A percentile compares a stretch with the other conserved stretches of the same genome.
Evolutionary conservation across 2,113 vertebrate genomes (phyloP).

Genomic region (Cyphomyrus discorhynchus): DNA sequence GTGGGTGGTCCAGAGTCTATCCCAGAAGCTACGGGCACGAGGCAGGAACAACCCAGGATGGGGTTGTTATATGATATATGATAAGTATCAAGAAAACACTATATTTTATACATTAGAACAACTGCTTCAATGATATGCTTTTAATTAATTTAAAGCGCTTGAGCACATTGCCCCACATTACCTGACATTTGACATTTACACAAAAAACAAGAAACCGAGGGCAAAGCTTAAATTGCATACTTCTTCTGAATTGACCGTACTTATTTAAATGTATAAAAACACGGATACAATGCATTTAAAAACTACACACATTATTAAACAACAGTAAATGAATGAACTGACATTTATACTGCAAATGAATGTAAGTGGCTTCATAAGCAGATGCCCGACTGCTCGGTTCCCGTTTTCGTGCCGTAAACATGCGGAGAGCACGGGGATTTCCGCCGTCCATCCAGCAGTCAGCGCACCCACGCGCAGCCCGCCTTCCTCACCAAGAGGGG

Average conservation of each 20-base stretch:
- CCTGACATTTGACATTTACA: too few relatives aligned
- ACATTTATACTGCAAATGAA: background rate
- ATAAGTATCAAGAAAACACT: too few relatives aligned
- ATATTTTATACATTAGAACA: too few relatives aligned
- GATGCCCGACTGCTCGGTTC: background rate
- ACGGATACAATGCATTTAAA: background rate
- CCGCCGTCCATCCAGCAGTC: background rate
- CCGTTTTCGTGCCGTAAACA: background rate
- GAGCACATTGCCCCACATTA: too few relatives aligned
- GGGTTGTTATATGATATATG: too few relatives aligned
- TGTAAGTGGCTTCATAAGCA: background rate
- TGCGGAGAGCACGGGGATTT: slow-evolving; percentile 16
- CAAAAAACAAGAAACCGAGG: background rate
- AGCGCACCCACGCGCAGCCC: background rate
- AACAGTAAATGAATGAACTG: background rate
- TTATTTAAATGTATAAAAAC: background rate
- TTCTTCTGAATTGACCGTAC: background rate
- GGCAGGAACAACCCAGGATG: too few relatives aligned
- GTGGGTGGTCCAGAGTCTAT: too few relatives aligned
- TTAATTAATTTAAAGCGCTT: too few relatives aligned
- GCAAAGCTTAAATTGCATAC: background rate
- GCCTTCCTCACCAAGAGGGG: background rate
- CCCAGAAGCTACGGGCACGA: too few relatives aligned
- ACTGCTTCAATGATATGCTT: too few relatives aligned
- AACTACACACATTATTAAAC: background rate